These are phyloP conservation scores for Napeogenes sylphis DNA, from an alignment of 2,888 invertebrate genomes.

Conservation along the genomic window DNA sequence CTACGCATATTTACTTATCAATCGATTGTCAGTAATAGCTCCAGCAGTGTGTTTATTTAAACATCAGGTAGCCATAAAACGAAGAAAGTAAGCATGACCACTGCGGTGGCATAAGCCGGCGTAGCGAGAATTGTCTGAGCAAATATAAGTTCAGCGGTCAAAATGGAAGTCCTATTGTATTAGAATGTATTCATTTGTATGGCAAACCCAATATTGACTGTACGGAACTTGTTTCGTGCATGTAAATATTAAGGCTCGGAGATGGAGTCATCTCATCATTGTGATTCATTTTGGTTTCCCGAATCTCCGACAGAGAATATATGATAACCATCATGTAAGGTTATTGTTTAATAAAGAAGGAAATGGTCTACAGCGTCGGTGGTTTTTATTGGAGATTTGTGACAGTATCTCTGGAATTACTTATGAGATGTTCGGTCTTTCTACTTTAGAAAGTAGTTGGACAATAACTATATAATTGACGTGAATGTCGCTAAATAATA, in stretches of 20 bases:
- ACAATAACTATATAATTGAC: no score
- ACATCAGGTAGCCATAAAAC: slow-evolving; percentile 45
- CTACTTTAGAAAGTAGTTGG: no score
- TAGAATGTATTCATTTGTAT: slow-evolving; percentile 77
- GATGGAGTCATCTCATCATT: slow-evolving; percentile 49
- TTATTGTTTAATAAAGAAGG: not conserved
- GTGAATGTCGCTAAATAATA: no score
- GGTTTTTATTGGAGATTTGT: no score
- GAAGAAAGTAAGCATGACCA: slow-evolving; percentile 43
- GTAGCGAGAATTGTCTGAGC: slow-evolving; percentile 67
- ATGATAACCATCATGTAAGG: not conserved
- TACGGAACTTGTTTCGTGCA: slow-evolving; percentile 65
- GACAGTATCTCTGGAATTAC: no score
- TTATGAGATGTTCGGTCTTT: no score
- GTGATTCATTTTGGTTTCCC: slow-evolving; percentile 37
- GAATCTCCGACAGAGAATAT: slow-evolving; percentile 5
- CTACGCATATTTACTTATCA: slow-evolving; percentile 12
- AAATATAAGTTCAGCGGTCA: slow-evolving; percentile 67
- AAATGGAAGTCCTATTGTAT: slow-evolving; percentile 73
- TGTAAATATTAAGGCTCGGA: slow-evolving; percentile 51
- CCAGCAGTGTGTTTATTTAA: slow-evolving; percentile 32
- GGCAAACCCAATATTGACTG: slow-evolving; percentile 71
- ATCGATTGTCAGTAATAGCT: slow-evolving; percentile 24
- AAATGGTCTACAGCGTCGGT: no score
- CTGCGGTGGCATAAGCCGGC: slow-evolving; percentile 62